Conservation (phyloP, 1,140 invertebrate genomes). For the Elysia chlorotica region DNA sequence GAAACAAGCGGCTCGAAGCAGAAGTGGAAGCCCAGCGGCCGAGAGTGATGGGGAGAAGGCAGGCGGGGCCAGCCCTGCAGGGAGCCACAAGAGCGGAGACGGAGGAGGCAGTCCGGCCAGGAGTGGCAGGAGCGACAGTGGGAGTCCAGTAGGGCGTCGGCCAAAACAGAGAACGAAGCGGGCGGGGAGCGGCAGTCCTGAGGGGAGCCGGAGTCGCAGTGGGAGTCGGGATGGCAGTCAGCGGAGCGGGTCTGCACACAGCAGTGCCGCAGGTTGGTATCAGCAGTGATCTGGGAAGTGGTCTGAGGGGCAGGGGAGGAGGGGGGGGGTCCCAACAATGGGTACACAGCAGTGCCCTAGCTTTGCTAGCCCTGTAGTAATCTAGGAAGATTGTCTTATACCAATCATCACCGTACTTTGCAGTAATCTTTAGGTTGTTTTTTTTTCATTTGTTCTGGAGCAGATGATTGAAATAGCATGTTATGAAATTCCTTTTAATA, state of each 20-base stretch:
- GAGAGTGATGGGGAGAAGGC: constrained; percentile 13
- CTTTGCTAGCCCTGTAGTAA: too few species aligned
- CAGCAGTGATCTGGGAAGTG: not conserved
- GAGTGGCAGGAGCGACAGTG: constrained; percentile 17
- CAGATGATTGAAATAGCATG: too few species aligned
- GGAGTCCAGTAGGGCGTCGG: constrained; percentile 3
- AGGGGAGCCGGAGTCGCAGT: constrained; percentile 1
- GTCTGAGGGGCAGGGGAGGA: not conserved
- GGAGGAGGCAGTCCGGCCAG: constrained; percentile 22
- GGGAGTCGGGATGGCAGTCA: constrained; percentile 17
- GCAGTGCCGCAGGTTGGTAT: constrained; percentile 2
- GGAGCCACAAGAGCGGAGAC: constrained; percentile 23
- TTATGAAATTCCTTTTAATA: too few species aligned
- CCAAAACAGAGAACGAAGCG: constrained; percentile 9
- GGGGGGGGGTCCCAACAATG: not conserved
- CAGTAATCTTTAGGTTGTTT: not conserved
- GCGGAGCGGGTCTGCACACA: constrained; percentile 15
- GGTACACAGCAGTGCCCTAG: too few species aligned
- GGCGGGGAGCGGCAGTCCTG: not conserved
- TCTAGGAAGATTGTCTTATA: not conserved
- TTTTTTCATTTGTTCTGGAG: too few species aligned
- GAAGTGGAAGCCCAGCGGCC: constrained; percentile 28
- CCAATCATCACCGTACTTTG: not conserved
- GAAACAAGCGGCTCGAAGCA: constrained; percentile 20
- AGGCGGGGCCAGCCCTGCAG: constrained; percentile 26